phyloP scores from a whole-genome alignment of 2,113 vertebrate species.

The Neomonachus schauinslandi region DNA sequence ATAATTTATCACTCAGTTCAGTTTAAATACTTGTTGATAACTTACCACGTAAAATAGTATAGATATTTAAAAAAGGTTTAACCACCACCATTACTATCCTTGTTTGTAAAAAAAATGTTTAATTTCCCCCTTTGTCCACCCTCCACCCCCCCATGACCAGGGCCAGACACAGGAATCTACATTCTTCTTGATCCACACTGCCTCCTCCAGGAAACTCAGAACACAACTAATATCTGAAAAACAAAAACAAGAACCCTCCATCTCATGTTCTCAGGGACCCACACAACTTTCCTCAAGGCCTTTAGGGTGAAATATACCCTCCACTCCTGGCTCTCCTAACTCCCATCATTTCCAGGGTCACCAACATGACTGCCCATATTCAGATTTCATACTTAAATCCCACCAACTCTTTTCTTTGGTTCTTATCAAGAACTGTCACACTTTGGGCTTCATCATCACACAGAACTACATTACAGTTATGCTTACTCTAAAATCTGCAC shows the following conservation, averaged over 20 bases:
- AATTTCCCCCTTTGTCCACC: background rate
- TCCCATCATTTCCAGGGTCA: background rate
- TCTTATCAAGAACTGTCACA: background rate
- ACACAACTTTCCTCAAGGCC: background rate
- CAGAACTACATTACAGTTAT: background rate
- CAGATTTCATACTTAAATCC: background rate
- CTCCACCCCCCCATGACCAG: background rate
- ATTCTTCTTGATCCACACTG: background rate
- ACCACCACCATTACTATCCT: background rate
- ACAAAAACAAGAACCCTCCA: background rate
- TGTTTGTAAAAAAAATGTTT: slow-evolving; percentile 29
- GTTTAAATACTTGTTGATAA: background rate
- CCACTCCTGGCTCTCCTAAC: rapidly evolving
- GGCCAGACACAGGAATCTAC: background rate
- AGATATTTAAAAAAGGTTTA: background rate
- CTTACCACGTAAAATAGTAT: background rate
- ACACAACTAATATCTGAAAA: background rate
- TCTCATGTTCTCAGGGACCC: background rate
- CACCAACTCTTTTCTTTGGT: background rate
- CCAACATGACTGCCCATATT: background rate
- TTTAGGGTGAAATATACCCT: background rate
- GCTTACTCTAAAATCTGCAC: background rate
- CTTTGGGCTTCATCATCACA: background rate
- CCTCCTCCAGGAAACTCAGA: background rate
- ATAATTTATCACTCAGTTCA: background rate